Conservation (phyloP, 2,888 invertebrate species). For the Trimorus sp. region DNA sequence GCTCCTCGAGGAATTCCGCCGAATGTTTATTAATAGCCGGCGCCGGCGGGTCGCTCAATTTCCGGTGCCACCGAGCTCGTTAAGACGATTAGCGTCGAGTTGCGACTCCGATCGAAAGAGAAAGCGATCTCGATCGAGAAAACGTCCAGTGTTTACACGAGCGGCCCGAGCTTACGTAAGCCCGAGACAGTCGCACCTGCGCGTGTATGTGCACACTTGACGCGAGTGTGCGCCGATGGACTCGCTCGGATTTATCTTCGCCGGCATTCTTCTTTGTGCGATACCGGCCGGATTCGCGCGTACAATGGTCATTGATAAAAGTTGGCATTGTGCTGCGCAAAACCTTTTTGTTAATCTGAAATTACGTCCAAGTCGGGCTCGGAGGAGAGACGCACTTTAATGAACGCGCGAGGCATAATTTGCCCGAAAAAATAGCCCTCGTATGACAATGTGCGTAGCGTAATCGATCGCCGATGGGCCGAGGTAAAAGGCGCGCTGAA, state of each 20-base stretch:
- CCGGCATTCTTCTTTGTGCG: conserved; percentile 42
- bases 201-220: conserved; percentile 17
- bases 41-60: conserved; percentile 43
- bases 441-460: too few relatives aligned
- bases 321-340: conserved; percentile 47
- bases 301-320: conserved; percentile 57
- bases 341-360: conserved; percentile 52
- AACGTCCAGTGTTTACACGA: conserved; percentile 56
- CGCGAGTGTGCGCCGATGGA: conserved; percentile 41
- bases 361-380: conserved; percentile 26
- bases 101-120: conserved; percentile 27
- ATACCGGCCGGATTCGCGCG: conserved; percentile 41
- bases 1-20: conserved; percentile 16
- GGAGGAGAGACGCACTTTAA: conserved; percentile 31
- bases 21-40: conserved; percentile 35
- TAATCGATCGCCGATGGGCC: too few relatives aligned
- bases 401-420: conserved; percentile 15
- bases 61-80: conserved; percentile 40
- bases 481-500: too few relatives aligned
- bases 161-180: conserved; percentile 20
- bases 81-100: conserved; percentile 52
- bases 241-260: conserved; percentile 54
- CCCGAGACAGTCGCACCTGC: too few relatives aligned
- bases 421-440: neutral
- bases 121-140: conserved; percentile 46